A percentile compares a stretch with the other conserved stretches of the same genome.
These are phyloP conservation scores for Chrysomallon squamiferum DNA, from an alignment of 1,140 invertebrate genomes.

Conservation along the genomic window DNA sequence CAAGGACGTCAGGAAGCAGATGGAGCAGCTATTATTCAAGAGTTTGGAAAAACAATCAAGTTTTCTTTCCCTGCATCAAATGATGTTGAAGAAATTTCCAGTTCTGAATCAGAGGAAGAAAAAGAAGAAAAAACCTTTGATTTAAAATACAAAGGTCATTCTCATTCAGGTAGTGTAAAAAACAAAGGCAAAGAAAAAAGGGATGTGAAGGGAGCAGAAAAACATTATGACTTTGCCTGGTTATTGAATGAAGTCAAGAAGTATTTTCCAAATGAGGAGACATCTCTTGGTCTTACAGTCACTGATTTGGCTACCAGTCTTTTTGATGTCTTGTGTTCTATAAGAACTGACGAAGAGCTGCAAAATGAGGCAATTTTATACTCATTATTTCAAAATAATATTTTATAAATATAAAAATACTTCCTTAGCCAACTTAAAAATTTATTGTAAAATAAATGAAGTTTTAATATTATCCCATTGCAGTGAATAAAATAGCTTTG, in stretches of 20 bases:
- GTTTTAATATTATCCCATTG: too few relatives aligned
- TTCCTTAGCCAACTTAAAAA: too few relatives aligned
- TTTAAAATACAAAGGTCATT: constrained; percentile 57
- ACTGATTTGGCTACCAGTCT: constrained; percentile 50
- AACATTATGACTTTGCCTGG: constrained; percentile 29
- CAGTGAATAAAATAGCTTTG: too few relatives aligned
- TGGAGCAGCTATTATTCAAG: constrained; percentile 36
- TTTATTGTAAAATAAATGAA: too few relatives aligned
- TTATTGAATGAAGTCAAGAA: constrained; percentile 40
- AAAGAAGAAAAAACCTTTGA: constrained; percentile 59
- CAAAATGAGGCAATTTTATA: constrained; percentile 82
- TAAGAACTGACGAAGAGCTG: constrained; percentile 71
- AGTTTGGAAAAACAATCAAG: constrained; percentile 57
- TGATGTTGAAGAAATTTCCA: constrained; percentile 23
- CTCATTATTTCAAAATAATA: too few relatives aligned
- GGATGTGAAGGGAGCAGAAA: not conserved
- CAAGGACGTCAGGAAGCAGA: constrained; percentile 31
- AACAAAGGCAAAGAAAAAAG: constrained; percentile 5
- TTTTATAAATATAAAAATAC: too few relatives aligned
- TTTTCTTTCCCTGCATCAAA: constrained; percentile 25
- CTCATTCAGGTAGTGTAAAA: not conserved
- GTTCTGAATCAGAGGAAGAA: constrained; percentile 48
- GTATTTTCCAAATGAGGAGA: constrained; percentile 36
- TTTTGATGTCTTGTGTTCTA: constrained; percentile 56
- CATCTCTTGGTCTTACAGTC: constrained; percentile 35